Percentiles rank a stretch among this genome's conserved stretches.
These are phyloP conservation scores for Sebastes diploproa DNA, from an alignment of 2,797 vertebrate species.

Conservation along the genomic window DNA sequence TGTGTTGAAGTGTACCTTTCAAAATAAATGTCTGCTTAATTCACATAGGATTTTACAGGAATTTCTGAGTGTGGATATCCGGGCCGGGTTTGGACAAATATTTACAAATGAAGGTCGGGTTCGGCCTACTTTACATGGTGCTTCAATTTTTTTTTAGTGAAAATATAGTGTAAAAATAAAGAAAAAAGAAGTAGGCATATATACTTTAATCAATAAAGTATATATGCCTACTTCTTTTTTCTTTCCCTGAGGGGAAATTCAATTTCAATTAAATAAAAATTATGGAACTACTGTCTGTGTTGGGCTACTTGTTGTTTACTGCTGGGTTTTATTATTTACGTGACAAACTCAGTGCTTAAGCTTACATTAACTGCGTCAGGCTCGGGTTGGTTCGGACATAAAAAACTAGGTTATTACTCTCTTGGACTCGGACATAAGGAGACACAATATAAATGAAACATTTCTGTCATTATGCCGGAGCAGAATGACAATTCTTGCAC, in stretches of 20 bases:
- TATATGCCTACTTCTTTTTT: too few species aligned
- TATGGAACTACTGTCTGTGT: neutral
- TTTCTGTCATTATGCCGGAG: neutral
- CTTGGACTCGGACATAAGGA: neutral
- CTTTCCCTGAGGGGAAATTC: too few species aligned
- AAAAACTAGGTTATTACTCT: neutral
- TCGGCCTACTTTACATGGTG: neutral
- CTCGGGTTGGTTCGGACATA: neutral
- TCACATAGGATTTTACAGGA: neutral
- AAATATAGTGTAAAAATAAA: neutral
- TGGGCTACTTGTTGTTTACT: neutral
- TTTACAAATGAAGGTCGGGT: neutral
- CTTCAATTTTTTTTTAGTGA: neutral
- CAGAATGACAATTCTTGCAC: neutral
- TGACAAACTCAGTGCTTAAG: neutral
- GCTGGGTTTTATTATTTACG: neutral
- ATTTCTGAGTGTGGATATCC: neutral
- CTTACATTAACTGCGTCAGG: neutral
- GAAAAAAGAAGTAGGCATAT: too few species aligned
- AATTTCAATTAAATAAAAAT: neutral
- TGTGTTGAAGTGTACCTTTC: neutral
- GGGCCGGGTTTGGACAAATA: too few species aligned
- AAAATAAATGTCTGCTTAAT: constrained; percentile 9
- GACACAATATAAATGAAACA: neutral
- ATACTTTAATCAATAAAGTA: too few species aligned